These are phyloP conservation scores for Patella pellucida DNA, from an alignment of 2,888 invertebrate genomes.

Conservation along the genomic window DNA sequence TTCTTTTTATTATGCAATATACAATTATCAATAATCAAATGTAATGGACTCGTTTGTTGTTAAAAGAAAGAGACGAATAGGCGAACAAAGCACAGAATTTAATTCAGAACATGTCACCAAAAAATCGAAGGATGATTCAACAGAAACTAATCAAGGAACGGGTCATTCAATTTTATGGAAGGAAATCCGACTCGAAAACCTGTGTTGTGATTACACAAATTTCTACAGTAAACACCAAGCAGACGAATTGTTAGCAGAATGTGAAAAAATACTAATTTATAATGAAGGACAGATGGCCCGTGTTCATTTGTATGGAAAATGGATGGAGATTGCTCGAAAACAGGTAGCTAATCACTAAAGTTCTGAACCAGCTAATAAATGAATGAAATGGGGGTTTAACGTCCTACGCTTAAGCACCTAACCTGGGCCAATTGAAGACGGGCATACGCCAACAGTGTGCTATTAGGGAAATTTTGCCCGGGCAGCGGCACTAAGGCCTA, in stretches of 20 bases:
- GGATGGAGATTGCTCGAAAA: constrained; percentile 79
- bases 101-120: no score
- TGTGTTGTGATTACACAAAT: constrained; percentile 76
- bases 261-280: constrained; percentile 76
- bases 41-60: constrained; percentile 21
- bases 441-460: no score
- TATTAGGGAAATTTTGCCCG: no score
- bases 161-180: constrained; percentile 34
- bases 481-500: no score
- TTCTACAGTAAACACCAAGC: constrained; percentile 73
- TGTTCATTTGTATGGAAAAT: constrained; percentile 79
- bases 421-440: no score
- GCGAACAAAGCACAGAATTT: neutral
- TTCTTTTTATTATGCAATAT: no score
- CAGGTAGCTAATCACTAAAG: constrained; percentile 71
- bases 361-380: no score
- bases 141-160: neutral
- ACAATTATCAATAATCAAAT: no score
- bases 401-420: no score
- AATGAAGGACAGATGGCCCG: constrained; percentile 78
- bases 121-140: neutral
- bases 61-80: constrained; percentile 5
- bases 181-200: constrained; percentile 70
- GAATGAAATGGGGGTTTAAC: no score
- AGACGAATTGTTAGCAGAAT: constrained; percentile 72